Evolutionary conservation across 2,113 vertebrate species (phyloP).

Genomic region (Pyrgilauda ruficollis): DNA sequence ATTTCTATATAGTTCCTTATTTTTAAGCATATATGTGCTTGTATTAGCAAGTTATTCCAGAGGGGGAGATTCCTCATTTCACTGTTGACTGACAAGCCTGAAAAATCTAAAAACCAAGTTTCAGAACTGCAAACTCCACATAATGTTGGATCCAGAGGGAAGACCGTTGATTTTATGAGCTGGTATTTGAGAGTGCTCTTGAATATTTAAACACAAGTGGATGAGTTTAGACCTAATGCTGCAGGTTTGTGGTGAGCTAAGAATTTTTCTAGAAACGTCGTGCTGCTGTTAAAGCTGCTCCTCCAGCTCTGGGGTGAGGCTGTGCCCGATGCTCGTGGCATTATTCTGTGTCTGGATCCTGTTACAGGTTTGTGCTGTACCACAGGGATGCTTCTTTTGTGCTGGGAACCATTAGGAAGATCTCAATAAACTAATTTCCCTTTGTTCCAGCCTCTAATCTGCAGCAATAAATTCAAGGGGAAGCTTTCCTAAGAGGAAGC

Average conservation of each 20-base stretch:
- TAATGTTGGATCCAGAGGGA: background rate
- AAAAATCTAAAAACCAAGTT: background rate
- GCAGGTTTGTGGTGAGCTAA: background rate
- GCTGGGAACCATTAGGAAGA: background rate
- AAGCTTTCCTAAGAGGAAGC: background rate
- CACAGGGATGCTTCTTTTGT: background rate
- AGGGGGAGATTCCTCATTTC: background rate
- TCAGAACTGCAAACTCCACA: background rate
- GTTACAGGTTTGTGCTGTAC: background rate
- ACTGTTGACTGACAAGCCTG: background rate
- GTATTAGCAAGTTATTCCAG: background rate
- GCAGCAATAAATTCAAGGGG: background rate
- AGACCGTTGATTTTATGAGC: background rate
- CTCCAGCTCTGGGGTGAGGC: background rate
- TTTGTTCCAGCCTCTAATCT: background rate
- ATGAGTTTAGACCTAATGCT: background rate
- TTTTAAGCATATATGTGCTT: background rate
- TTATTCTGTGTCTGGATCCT: background rate
- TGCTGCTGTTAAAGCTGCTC: background rate
- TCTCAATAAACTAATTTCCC: conserved; percentile 35
- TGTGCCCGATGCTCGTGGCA: background rate
- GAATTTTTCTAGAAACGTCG: background rate
- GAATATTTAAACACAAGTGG: background rate
- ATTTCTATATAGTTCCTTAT: background rate
- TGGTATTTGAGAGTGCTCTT: background rate